Conservation (phyloP, 2,113 vertebrate species). For the Grammomys surdaster region DNA sequence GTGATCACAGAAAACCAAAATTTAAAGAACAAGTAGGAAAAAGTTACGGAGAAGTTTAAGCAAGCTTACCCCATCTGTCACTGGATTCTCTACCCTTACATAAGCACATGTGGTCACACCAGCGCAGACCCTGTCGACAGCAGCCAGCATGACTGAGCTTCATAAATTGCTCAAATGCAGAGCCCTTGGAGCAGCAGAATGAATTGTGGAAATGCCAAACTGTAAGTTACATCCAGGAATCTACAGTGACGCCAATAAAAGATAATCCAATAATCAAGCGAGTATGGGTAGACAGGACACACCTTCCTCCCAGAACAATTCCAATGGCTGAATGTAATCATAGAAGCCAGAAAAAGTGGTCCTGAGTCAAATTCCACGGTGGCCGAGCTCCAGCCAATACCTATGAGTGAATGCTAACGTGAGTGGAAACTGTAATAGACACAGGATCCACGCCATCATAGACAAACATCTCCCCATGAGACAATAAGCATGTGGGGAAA, state of each 20-base stretch:
- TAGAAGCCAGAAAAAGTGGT: background rate
- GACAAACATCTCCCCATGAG: background rate
- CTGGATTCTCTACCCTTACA: background rate
- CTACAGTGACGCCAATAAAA: background rate
- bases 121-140: background rate
- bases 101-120: background rate
- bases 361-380: background rate
- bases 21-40: conserved; percentile 20
- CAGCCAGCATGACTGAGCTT: background rate
- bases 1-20: background rate
- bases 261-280: background rate
- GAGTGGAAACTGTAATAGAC: background rate
- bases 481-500: background rate
- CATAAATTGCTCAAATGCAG: background rate
- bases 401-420: background rate
- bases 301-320: conserved; percentile 29
- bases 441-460: background rate
- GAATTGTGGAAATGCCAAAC: background rate
- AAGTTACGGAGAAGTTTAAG: background rate
- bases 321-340: background rate
- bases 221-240: background rate
- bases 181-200: background rate
- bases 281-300: background rate
- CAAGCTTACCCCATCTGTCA: background rate
- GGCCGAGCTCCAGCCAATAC: background rate